Evolutionary conservation across 2,888 invertebrate species (phyloP).

Genomic region (Rhingia rostrata): DNA sequence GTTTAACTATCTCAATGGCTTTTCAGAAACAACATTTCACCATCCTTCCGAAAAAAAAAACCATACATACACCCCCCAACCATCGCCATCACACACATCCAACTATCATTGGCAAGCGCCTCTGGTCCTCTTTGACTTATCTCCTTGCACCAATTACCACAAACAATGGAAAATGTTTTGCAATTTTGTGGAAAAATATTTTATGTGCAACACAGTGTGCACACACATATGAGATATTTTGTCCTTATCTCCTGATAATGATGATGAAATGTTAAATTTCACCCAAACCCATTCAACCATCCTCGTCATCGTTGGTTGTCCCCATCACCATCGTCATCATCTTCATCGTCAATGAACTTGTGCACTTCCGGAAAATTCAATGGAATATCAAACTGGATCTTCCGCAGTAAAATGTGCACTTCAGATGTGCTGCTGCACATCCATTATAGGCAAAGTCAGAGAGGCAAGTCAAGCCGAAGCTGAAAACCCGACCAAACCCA

Average conservation of each 20-base stretch:
- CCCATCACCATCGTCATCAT: constrained; percentile 46
- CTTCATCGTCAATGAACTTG: constrained; percentile 72
- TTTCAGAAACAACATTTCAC: too few relatives aligned
- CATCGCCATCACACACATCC: not conserved
- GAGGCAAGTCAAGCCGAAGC: too few relatives aligned
- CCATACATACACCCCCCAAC: not conserved
- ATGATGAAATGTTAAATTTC: constrained; percentile 66
- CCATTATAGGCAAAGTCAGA: constrained; percentile 35
- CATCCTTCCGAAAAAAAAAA: not conserved
- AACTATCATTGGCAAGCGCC: not conserved
- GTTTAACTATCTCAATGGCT: too few relatives aligned
- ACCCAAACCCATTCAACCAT: constrained; percentile 53
- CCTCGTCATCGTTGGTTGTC: constrained; percentile 14
- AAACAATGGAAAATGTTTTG: constrained; percentile 46
- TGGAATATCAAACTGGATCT: constrained; percentile 71
- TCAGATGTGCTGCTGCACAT: constrained; percentile 33
- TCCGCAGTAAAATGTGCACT: constrained; percentile 68
- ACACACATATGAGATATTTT: constrained; percentile 27
- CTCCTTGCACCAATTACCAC: constrained; percentile 45
- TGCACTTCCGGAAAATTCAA: constrained; percentile 72
- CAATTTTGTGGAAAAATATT: constrained; percentile 20
- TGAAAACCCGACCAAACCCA: not conserved
- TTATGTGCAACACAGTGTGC: not conserved
- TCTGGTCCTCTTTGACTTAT: constrained; percentile 30
- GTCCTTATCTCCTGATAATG: constrained; percentile 55